Conservation (phyloP, 1,140 invertebrate genomes). For the Bombus ignitus region DNA sequence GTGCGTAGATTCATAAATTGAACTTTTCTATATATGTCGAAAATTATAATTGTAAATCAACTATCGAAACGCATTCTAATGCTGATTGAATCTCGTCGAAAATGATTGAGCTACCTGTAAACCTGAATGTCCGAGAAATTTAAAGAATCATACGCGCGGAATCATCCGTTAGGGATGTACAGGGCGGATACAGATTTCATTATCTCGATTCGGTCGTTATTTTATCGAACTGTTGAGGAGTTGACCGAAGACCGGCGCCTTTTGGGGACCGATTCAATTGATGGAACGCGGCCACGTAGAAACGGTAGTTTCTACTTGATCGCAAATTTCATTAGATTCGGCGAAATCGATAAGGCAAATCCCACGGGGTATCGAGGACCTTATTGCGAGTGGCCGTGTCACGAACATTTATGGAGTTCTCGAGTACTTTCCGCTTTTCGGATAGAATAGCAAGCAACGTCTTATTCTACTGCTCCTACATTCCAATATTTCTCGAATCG, state of each 20-base stretch:
- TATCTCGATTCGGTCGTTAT: neutral
- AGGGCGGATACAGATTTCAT: neutral
- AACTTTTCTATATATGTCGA: neutral
- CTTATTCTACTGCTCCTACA: conserved; percentile 1
- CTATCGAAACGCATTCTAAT: neutral
- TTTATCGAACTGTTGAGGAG: neutral
- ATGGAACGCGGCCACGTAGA: conserved; percentile 6
- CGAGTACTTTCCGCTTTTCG: conserved; percentile 42
- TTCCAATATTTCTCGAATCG: neutral
- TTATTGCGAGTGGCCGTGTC: conserved; percentile 50
- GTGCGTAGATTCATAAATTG: too few relatives aligned
- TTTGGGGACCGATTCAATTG: too few relatives aligned
- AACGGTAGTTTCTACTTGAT: conserved; percentile 6
- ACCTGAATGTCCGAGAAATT: neutral
- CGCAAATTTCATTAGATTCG: conserved; percentile 56
- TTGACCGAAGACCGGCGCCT: neutral
- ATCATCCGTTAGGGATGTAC: neutral
- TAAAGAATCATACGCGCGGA: neutral
- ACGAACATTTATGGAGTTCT: conserved; percentile 53
- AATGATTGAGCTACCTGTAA: neutral
- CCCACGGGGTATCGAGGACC: conserved; percentile 33
- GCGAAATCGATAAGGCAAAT: conserved; percentile 56
- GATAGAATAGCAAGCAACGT: conserved; percentile 45
- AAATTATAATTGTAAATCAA: neutral
- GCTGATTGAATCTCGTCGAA: neutral